A percentile compares a stretch with the other conserved stretches of the same genome.
phyloP scores from a whole-genome alignment of 2,113 vertebrate species.

The Camelus bactrianus region DNA sequence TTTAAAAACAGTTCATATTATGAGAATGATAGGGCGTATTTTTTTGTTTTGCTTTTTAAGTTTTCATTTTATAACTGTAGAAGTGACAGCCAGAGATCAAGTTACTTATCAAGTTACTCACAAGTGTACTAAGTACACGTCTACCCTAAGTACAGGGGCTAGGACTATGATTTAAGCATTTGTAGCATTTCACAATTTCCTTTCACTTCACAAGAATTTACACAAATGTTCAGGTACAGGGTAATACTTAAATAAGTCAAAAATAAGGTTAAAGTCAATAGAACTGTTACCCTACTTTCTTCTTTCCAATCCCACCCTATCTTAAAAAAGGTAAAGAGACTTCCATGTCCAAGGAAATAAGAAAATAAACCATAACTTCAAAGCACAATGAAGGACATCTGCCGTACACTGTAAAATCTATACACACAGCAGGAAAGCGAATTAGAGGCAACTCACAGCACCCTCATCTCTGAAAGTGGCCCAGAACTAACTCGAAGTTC shows the following conservation, averaged over 20 bases:
- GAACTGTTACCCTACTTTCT: not conserved
- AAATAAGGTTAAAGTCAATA: not conserved
- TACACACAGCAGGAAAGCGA: not conserved
- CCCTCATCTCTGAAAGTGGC: not conserved
- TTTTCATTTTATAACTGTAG: not conserved
- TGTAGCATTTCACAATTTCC: not conserved
- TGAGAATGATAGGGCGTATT: not conserved
- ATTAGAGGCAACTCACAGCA: not conserved
- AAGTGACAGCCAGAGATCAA: not conserved
- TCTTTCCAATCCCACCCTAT: not conserved
- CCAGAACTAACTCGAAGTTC: not conserved
- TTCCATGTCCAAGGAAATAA: not conserved
- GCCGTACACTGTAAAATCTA: not conserved
- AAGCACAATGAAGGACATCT: not conserved
- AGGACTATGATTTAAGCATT: not conserved
- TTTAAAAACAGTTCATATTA: not conserved
- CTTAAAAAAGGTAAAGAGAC: not conserved
- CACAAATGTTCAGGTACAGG: not conserved
- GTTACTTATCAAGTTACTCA: not conserved
- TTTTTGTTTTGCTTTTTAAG: not conserved
- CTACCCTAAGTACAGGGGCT: not conserved
- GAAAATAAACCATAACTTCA: slow-evolving; percentile 22
- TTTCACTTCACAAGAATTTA: not conserved
- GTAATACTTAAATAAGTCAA: not conserved
- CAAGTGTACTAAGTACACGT: not conserved